Evolutionary conservation across 2,113 vertebrate species (phyloP).

Genomic region (Trematocara marginatum): DNA sequence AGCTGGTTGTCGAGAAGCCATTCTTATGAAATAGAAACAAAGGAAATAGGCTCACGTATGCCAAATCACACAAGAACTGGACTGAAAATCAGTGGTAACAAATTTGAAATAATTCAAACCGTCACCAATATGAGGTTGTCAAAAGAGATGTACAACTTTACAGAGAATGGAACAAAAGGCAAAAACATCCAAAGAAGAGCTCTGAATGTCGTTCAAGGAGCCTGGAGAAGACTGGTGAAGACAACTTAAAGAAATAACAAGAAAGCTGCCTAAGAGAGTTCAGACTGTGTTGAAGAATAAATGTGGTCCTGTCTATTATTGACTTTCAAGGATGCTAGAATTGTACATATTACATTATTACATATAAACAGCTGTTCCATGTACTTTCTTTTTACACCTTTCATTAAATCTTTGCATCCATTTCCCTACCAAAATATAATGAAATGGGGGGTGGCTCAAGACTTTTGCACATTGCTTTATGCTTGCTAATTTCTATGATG

Average conservation of each 20-base stretch:
- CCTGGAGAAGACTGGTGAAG: background rate
- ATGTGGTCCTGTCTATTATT: background rate
- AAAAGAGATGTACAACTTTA: background rate
- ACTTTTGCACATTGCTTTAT: background rate
- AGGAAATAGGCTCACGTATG: background rate
- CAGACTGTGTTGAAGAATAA: background rate
- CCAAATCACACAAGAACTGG: background rate
- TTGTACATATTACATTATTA: background rate
- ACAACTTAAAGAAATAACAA: background rate
- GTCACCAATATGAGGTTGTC: background rate
- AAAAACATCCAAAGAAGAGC: background rate
- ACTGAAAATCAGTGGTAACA: background rate
- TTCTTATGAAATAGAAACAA: background rate
- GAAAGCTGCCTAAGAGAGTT: background rate
- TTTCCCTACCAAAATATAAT: background rate
- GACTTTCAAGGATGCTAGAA: too few relatives aligned
- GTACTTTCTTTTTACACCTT: background rate
- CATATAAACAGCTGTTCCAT: background rate
- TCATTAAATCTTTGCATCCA: background rate
- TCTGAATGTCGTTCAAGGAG: background rate
- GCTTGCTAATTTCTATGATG: background rate
- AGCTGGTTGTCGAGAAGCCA: background rate
- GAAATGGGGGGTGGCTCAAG: background rate
- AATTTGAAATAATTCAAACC: background rate
- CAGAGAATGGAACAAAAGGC: background rate